Base-by-base conservation (phyloP, 2,797 vertebrate genomes). In the Ceryle rudis region DNA sequence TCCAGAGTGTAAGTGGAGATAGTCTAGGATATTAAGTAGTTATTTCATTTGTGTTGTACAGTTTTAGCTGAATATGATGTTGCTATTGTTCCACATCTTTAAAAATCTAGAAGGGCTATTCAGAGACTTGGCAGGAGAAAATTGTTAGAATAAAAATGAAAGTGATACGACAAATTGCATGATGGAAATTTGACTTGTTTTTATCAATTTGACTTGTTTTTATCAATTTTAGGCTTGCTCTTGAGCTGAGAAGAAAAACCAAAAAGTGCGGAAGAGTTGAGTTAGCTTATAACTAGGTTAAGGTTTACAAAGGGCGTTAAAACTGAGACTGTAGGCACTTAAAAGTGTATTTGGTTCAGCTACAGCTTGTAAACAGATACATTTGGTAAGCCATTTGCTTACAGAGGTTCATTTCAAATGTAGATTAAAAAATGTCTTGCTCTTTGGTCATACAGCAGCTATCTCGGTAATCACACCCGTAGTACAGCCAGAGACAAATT, bases 1-100 rank as follows among this genome's bases (percentile, higher is more conserved):
- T 96, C 81, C 83, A 80, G 69, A 77, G 12, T 93, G 84, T 96
- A 96, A 91, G 79, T n/a, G 85, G 77, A 95, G 89, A 97, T 95
- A 91, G 85, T 90, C 81, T n/a, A 83, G 41, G 84, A 81, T 92
- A 82, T 93, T 94, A 70, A 62, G 29, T 91, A 94, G 82, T 91
- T 93, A 66, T 69, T 58, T 95, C 47, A 77, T 81, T 93, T 81
- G 39, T 4, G 3, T 28, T 85, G 90, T 80, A 47, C 14, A 75
- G 33, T 80, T 96, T 73, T 69, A 84, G 75, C 41, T 93, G 90
- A 86, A 66, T 79, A 60, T 18, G 3, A 42, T 91, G 29, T 26
- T 41, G 29, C 35, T 86, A 28, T 16, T 90, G n/a, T 89, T 77
- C 41, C 52, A 46, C 33, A 29, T 80, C 35, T 35, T 83, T 47